Conservation (phyloP, 2,888 invertebrate species). For the Onthophagus sagittarius region DNA sequence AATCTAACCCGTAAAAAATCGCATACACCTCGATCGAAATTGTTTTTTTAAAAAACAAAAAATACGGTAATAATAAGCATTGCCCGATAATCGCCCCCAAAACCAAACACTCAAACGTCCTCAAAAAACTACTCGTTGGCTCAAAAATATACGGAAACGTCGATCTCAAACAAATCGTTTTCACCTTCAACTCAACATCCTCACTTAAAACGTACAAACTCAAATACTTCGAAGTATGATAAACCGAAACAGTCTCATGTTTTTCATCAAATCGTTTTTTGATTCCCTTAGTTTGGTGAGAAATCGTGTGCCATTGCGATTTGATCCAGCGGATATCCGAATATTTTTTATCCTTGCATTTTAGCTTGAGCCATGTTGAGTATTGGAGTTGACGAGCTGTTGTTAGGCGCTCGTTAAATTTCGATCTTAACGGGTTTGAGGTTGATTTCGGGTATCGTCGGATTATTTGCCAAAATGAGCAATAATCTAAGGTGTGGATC, state of each 20-base stretch:
- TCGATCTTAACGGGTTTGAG: background rate
- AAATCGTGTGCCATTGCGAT: conserved; percentile 15
- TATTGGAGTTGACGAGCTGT: conserved; percentile 12
- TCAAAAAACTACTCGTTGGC: conserved; percentile 14
- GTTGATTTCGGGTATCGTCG: background rate
- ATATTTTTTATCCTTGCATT: background rate
- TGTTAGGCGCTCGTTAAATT: background rate
- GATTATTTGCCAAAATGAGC: conserved; percentile 1
- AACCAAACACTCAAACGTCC: conserved; percentile 13
- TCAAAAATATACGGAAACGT: conserved; percentile 17
- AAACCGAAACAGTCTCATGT: conserved; percentile 8
- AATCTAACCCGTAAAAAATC: conserved; percentile 15
- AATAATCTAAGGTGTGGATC: conserved; percentile 13
- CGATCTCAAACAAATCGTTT: conserved; percentile 17
- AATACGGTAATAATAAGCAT: conserved; percentile 16
- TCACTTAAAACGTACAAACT: conserved; percentile 18
- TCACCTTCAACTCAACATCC: conserved; percentile 19
- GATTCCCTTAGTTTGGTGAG: background rate
- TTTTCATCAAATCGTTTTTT: conserved; percentile 13
- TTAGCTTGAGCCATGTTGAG: conserved; percentile 10
- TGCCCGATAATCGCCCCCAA: conserved; percentile 9
- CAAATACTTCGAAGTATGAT: conserved; percentile 17
- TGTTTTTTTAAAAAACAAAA: conserved; percentile 8
- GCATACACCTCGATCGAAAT: background rate
- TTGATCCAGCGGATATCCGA: conserved; percentile 18